Conservation (phyloP, 2,113 vertebrate genomes). For the Synodontis membranacea region DNA sequence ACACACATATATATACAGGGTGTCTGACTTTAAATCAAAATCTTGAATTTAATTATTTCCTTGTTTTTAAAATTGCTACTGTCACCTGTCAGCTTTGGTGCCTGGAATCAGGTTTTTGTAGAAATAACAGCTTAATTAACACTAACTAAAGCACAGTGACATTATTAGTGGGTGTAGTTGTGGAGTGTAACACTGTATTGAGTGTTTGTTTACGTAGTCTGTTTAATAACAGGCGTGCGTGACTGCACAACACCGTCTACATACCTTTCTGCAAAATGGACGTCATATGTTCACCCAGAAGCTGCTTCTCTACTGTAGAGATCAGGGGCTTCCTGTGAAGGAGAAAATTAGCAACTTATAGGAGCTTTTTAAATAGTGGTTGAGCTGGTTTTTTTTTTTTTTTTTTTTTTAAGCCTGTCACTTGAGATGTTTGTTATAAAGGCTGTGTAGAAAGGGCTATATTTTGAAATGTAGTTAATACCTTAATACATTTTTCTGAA, state of each 20-base stretch:
- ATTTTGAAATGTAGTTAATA: not conserved
- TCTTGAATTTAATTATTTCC: too few relatives aligned
- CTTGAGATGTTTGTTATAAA: not conserved
- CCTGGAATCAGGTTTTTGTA: not conserved
- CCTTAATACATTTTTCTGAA: not conserved
- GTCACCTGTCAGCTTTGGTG: not conserved
- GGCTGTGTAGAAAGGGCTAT: not conserved
- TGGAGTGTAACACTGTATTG: not conserved
- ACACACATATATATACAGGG: not conserved
- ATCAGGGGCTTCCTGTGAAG: slow-evolving; percentile 90
- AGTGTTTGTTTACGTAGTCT: not conserved
- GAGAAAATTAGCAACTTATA: slow-evolving; percentile 52
- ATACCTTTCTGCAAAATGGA: slow-evolving; percentile 96
- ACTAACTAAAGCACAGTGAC: not conserved
- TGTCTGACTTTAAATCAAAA: not conserved
- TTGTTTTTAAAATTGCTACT: too few relatives aligned
- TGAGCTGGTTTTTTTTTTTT: not conserved
- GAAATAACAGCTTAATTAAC: not conserved
- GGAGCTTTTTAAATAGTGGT: not conserved
- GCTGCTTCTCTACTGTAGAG: slow-evolving; percentile 93
- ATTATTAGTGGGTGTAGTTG: not conserved
- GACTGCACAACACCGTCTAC: not conserved
- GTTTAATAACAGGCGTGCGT: not conserved
- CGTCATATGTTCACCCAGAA: slow-evolving; percentile 96
- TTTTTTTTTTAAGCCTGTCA: not conserved